Evolutionary conservation across 1,140 invertebrate species (phyloP), one percentile per base, ranked within the genome.

Genomic region (Plectrocnemia conspersa): DNA sequence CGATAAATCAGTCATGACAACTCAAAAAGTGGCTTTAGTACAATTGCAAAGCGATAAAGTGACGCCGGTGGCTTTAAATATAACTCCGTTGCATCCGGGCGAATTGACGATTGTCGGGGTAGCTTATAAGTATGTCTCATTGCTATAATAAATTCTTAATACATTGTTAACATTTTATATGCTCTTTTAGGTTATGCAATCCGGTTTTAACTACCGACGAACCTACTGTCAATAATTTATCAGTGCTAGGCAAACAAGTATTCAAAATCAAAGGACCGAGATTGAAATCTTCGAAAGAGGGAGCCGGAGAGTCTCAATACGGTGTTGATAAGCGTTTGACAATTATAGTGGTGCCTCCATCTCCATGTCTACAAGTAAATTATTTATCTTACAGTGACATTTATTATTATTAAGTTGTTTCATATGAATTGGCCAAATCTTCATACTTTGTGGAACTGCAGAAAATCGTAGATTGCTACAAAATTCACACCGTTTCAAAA

Each of bases 301-400:
- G 69, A 41, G 67, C 68, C 15, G 71, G 68, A 16, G 68, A 70
- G 21, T 66, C 71, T 19, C 59, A 75, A 23, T 76, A 74, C 18
- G 69, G 71, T 2, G 64, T 69, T 35, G 80, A 85, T 65, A 78
- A 78, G 50, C 75, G 80, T 63, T 66, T 88, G 15, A 74, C 79
- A 52, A 82, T 88, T 52, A 79, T 77, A 58, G 72, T 88, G 35
- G 79, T 84, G 21, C 78, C 84, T 2, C 76, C 79, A 49, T 77
- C 82, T n/a, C 86, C 88, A 1, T 83, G 83, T 64, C 72, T 90
- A 63, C 82, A 86, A 73, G 86, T 89, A 68, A n/a, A 76, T 74
- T 22, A 88, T 89, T 18, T 33, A 7, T 29, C 18, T 35, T 35
- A 13, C 11, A 35, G 2, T 13, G n/a, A n/a, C 2, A 62, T 77